Evolutionary conservation across 1,140 invertebrate species (phyloP).

Genomic region (Trypoxylus dichotomus): DNA sequence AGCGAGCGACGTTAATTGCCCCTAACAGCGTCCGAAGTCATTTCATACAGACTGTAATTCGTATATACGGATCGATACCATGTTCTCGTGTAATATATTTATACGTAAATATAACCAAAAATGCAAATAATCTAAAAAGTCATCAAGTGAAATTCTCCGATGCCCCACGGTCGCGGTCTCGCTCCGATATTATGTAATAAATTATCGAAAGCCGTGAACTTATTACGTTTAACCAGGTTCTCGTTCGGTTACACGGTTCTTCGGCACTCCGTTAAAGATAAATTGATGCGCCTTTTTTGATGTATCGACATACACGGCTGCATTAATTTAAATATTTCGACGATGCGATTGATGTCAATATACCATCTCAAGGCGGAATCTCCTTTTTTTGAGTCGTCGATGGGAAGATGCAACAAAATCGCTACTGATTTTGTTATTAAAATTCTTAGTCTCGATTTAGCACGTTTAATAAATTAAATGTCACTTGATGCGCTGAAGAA

Average conservation of each 20-base stretch:
- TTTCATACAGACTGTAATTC: background rate
- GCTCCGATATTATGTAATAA: constrained; percentile 15
- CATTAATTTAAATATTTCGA: constrained; percentile 22
- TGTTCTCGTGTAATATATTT: background rate
- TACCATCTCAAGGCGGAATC: background rate
- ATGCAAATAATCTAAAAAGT: constrained; percentile 20
- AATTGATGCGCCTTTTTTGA: constrained; percentile 18
- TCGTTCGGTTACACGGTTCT: background rate
- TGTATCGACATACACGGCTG: background rate
- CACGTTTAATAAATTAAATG: too few relatives aligned
- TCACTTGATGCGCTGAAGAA: too few relatives aligned
- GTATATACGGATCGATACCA: background rate
- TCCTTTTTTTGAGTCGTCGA: background rate
- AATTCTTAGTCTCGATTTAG: too few relatives aligned
- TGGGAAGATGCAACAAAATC: too few relatives aligned
- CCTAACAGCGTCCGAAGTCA: constrained; percentile 4
- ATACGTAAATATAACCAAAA: constrained; percentile 23
- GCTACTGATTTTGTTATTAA: too few relatives aligned
- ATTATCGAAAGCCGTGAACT: background rate
- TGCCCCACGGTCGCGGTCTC: background rate
- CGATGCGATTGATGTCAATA: background rate
- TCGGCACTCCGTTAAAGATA: constrained; percentile 18
- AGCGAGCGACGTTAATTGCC: constrained; percentile 22
- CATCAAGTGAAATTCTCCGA: background rate
- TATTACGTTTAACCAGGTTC: constrained; percentile 1